Evolutionary conservation across 2,113 vertebrate species (phyloP), one percentile per base, ranked within the genome.

Genomic region (Sarotherodon lohbergeri): DNA sequence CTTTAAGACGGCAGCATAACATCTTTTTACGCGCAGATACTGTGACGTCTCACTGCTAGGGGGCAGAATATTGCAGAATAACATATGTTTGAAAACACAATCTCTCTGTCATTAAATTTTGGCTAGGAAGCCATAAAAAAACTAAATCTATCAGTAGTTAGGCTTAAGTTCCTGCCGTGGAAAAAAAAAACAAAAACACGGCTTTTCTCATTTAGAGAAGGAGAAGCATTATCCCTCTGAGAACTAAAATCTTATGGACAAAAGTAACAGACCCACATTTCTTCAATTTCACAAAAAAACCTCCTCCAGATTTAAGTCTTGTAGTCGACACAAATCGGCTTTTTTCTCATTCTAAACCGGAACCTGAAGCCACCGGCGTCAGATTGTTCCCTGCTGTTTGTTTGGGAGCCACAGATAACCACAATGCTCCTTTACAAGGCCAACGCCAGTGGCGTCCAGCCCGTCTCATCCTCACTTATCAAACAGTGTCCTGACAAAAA

Each of bases 371-470:
- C 11, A 50, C 46, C 2, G 6, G 27, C 10, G 4, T 34, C 73
- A 78, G 73, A 9, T 52, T 78, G 46, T 78, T 78, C 43, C 24
- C 71, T 78, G 71, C 71, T 78, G 71, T 78, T 29, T 46, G 41
- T 68, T 43, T 16, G 63, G 2, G 46, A 32, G 27, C 73, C 27
- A 78, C 10, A 52, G 27, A 78, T 52, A 29, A 78, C 27, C 73
- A n/a, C 1, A 2, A 3, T 34, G 46, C 46, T 78, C 16, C 27
- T 50, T n/a, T 50, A 78, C 32, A 50, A 63, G 71, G 46, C 6
- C 27, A 50, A 29, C 24, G 1, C 22, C 14, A 19, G 43, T 29
- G 71, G 24, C 13, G 24, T n/a, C 36, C 11, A 59, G 48, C 27
- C 66, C 3, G 10, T 16, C 82, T 34, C 6, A 17, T 66, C 48